Evolutionary conservation across 2,888 invertebrate species (phyloP).

Genomic region (Mythimna ferrago): DNA sequence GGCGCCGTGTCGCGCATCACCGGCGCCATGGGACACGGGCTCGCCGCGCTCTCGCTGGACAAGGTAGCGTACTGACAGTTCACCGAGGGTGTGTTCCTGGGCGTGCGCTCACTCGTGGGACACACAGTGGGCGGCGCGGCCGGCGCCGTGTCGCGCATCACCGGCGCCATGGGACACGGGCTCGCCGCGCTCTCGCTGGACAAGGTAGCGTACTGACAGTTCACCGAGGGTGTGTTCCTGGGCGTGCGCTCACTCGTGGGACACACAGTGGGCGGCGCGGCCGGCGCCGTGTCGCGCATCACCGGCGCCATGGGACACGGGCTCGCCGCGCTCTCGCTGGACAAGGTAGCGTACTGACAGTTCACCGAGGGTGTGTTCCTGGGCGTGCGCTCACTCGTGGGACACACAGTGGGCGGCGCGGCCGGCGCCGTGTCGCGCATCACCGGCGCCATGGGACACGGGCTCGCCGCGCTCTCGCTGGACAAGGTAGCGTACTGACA

Average conservation of each 20-base stretch:
- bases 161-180: constrained; percentile 96
- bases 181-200: constrained; percentile 96
- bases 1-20: constrained; percentile 97
- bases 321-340: constrained; percentile 96
- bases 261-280: constrained; percentile 97
- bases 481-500: constrained; percentile 70
- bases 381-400: background rate
- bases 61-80: constrained; percentile 91
- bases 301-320: constrained; percentile 96
- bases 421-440: constrained; percentile 98
- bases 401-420: constrained; percentile 96
- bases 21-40: constrained; percentile 95
- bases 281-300: constrained; percentile 97
- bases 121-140: constrained; percentile 98
- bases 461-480: constrained; percentile 97
- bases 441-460: constrained; percentile 95
- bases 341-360: constrained; percentile 66
- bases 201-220: constrained; percentile 60
- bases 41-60: constrained; percentile 96
- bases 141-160: constrained; percentile 97
- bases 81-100: constrained; percentile 91
- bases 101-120: background rate
- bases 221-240: constrained; percentile 85
- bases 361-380: constrained; percentile 85
- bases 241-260: background rate